These are phyloP conservation scores for Chelon labrosus DNA, from an alignment of 2,797 vertebrate species.

Conservation along the genomic window DNA sequence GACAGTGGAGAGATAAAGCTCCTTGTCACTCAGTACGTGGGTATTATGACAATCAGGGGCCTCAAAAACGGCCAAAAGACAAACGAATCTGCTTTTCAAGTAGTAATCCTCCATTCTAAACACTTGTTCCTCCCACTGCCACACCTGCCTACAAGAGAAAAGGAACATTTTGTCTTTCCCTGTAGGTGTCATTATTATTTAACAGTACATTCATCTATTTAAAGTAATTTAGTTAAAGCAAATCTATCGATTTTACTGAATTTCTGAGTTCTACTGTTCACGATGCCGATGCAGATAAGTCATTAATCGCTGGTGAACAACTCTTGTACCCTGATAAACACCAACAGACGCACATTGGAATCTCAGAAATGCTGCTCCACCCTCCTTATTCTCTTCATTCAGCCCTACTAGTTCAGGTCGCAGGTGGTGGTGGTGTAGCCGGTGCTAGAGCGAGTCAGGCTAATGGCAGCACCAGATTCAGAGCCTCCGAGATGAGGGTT, in stretches of 20 bases:
- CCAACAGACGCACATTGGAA: constrained; percentile 37
- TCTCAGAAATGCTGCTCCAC: constrained; percentile 60
- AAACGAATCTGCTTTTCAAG: background rate
- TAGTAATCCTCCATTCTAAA: background rate
- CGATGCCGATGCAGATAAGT: background rate
- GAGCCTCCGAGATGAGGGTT: background rate
- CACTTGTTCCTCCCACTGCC: background rate
- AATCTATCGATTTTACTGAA: background rate
- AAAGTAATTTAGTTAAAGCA: background rate
- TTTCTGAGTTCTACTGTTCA: background rate
- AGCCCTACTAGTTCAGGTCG: constrained; percentile 13
- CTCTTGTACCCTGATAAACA: background rate
- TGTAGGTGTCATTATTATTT: background rate
- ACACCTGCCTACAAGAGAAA: background rate
- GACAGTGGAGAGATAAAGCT: no score
- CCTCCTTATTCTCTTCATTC: constrained; percentile 27
- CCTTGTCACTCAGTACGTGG: no score
- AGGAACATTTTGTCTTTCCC: background rate
- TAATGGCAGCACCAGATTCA: background rate
- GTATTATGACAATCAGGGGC: background rate
- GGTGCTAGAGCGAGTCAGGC: background rate
- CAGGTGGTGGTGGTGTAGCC: background rate
- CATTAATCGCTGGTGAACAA: no score
- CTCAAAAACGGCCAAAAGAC: background rate
- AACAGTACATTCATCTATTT: background rate